A percentile compares a stretch with the other conserved stretches of the same genome.
Evolutionary conservation across 1,140 invertebrate species (phyloP).

Genomic region (Lordiphosa clarofinis): DNA sequence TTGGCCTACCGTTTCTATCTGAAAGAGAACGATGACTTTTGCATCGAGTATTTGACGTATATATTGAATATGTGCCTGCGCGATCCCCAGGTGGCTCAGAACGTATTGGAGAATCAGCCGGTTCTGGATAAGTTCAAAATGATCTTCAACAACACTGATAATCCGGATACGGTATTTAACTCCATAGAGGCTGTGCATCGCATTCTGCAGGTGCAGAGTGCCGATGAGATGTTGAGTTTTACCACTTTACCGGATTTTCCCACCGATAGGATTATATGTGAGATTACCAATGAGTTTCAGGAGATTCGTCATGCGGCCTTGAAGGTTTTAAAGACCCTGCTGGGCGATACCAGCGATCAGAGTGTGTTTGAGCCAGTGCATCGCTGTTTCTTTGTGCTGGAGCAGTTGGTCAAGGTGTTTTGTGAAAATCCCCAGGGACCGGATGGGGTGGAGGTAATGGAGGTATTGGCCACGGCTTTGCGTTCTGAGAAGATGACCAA

Average conservation of each 20-base stretch:
- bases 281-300: slow-evolving; percentile 55
- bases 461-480: slow-evolving; percentile 61
- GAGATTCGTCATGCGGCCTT: slow-evolving; percentile 58
- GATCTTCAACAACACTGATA: slow-evolving; percentile 45
- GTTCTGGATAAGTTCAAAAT: slow-evolving; percentile 59
- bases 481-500: slow-evolving; percentile 66
- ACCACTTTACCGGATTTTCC: slow-evolving; percentile 52
- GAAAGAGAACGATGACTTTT: slow-evolving; percentile 60
- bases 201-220: slow-evolving; percentile 48
- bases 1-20: slow-evolving; percentile 37
- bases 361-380: slow-evolving; percentile 43
- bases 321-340: slow-evolving; percentile 47
- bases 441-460: slow-evolving; percentile 47
- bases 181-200: slow-evolving; percentile 60
- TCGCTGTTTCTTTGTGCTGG: slow-evolving; percentile 46
- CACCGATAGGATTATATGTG: slow-evolving; percentile 61
- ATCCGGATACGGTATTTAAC: slow-evolving; percentile 63
- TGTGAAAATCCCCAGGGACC: slow-evolving; percentile 34
- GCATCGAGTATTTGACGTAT: slow-evolving; percentile 61
- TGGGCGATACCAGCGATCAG: slow-evolving; percentile 50
- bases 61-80: slow-evolving; percentile 60
- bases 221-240: slow-evolving; percentile 47
- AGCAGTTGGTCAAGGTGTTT: slow-evolving; percentile 62
- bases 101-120: slow-evolving; percentile 30
- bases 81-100: slow-evolving; percentile 59